Evolutionary conservation across 1,140 invertebrate genomes (phyloP), one percentile per base, ranked within the genome.

Genomic region (Pseudobourletiella spinata): DNA sequence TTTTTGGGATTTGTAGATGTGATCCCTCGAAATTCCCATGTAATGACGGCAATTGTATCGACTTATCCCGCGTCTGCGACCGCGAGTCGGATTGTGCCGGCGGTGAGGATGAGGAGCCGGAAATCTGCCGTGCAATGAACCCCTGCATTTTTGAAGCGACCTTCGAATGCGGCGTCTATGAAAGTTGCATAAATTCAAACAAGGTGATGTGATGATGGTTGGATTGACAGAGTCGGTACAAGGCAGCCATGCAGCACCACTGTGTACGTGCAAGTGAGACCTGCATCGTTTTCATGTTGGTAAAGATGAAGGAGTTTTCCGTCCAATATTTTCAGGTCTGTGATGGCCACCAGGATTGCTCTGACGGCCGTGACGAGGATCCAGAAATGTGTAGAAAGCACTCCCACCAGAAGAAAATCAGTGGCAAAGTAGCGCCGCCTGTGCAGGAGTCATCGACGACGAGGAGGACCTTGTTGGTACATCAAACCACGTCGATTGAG

Each of bases 81-180:
- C 6, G 18, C 4, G 4, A 20, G 22, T 4, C 6, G 18, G 44
- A 46, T 46, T 46, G 44, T 18, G 15, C 44, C 18, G 44, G 18
- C 6, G 22, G 18, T 11, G 44, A 46, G 18, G 50, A 51, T 25
- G 50, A 51, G n/a, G 6, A 51, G 2, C 50, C 50, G 6, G 24
- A 25, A 20, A 3, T 51, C 3, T 51, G 50, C 28, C 20, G 50
- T 16, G 50, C 20, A 6, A 51, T 22, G 25, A 51, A 51, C 22
- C 50, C 50, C 8, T 51, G 50, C 28, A 26, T 51, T 25, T 8
- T 25, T 51, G 50, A 51, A 6, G 25, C 20, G 4, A 51, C 50
- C 20, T 51, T 51, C 28, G 50, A 51, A 26, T 51, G 50, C 22
- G 50, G 50, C 11, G 25, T 26, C 25, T 51, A 51, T 51, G 50